phyloP scores from a whole-genome alignment of 2,113 vertebrate species.

The Callopanchax toddi region DNA sequence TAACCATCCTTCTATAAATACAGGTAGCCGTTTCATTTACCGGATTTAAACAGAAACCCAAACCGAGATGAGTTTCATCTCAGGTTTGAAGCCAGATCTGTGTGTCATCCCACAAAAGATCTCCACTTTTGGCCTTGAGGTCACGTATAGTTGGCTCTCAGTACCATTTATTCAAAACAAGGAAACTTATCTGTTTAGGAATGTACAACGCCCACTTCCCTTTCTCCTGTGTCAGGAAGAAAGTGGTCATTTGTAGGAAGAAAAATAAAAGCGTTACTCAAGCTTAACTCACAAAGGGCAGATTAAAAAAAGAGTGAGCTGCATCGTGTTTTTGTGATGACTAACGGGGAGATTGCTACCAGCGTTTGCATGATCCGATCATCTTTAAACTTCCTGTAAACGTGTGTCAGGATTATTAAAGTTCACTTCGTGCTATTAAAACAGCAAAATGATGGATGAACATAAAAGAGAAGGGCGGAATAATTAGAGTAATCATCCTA shows the following conservation, averaged over 20 bases:
- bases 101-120: slow-evolving; percentile 48
- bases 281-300: slow-evolving; percentile 55
- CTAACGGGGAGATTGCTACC: slow-evolving; percentile 62
- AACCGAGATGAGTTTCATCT: slow-evolving; percentile 28
- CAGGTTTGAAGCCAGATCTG: too few relatives aligned
- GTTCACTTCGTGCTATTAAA: not conserved
- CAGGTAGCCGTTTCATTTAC: slow-evolving; percentile 10
- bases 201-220: slow-evolving; percentile 53
- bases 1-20: slow-evolving; percentile 49
- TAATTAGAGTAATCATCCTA: not conserved
- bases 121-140: slow-evolving; percentile 41
- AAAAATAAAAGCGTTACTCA: slow-evolving; percentile 70
- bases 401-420: too few relatives aligned
- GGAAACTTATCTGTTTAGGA: slow-evolving; percentile 64
- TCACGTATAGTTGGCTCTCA: slow-evolving; percentile 59
- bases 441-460: not conserved
- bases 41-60: slow-evolving; percentile 45
- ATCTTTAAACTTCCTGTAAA: slow-evolving; percentile 13
- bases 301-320: slow-evolving; percentile 18
- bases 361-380: slow-evolving; percentile 46
- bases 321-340: slow-evolving; percentile 65
- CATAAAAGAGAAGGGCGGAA: not conserved
- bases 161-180: slow-evolving; percentile 69
- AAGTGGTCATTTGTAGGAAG: slow-evolving; percentile 58
- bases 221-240: slow-evolving; percentile 66